phyloP scores from a whole-genome alignment of 1,140 invertebrate species.

The Pteromalus puparum region DNA sequence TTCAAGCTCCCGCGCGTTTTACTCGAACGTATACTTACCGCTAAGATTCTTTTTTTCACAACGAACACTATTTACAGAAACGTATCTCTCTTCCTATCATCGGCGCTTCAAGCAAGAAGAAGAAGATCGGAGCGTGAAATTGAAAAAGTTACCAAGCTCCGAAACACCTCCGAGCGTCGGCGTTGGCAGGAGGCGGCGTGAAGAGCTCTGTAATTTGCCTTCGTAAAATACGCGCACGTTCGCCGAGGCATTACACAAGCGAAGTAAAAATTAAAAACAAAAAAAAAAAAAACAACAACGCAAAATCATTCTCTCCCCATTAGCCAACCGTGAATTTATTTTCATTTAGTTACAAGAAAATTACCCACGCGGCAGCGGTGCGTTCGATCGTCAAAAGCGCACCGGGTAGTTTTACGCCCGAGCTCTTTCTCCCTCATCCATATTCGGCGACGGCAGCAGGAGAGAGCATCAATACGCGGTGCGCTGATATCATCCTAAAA shows the following conservation, averaged over 20 bases:
- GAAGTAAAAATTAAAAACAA: neutral
- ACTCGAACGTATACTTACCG: no score
- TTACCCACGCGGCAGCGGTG: slow-evolving; percentile 55
- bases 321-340: slow-evolving; percentile 70
- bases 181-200: slow-evolving; percentile 69
- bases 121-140: slow-evolving; percentile 57
- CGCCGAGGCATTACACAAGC: neutral
- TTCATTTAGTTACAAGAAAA: slow-evolving; percentile 73
- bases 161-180: slow-evolving; percentile 66
- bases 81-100: neutral
- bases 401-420: slow-evolving; percentile 24
- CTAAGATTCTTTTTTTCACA: no score
- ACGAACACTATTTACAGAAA: neutral
- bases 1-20: neutral
- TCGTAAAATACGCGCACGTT: slow-evolving; percentile 67
- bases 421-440: slow-evolving; percentile 53
- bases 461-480: slow-evolving; percentile 1
- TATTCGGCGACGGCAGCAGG: slow-evolving; percentile 58
- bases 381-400: slow-evolving; percentile 59
- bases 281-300: neutral
- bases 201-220: slow-evolving; percentile 74
- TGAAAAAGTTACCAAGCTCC: slow-evolving; percentile 67
- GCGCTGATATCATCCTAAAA: slow-evolving; percentile 55
- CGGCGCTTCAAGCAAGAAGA: neutral
- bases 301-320: neutral